Percentiles rank a stretch among this genome's conserved stretches.
phyloP scores from a whole-genome alignment of 2,113 vertebrate genomes.

The Zeus faber region DNA sequence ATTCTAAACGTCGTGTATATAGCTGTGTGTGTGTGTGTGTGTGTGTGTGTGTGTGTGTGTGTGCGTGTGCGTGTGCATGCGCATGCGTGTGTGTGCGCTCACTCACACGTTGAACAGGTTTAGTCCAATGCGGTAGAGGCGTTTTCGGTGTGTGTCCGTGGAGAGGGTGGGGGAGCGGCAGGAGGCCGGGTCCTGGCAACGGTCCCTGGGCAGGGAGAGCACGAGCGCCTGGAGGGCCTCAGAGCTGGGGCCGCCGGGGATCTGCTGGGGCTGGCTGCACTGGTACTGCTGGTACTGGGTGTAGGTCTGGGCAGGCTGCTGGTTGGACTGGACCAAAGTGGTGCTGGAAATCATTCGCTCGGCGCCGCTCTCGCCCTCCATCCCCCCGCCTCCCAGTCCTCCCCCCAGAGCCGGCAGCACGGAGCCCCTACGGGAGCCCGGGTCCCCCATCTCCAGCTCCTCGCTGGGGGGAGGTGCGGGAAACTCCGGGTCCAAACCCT shows the following conservation, averaged over 20 bases:
- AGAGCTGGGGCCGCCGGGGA: conserved; percentile 76
- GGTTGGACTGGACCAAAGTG: conserved; percentile 82
- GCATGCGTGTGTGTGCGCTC: conserved; percentile 7
- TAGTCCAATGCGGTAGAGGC: conserved; percentile 95
- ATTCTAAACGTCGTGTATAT: too few species aligned
- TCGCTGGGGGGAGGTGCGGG: conserved; percentile 74
- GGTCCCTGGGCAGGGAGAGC: conserved; percentile 90
- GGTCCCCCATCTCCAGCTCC: conserved; percentile 65
- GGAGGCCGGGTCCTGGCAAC: conserved; percentile 90
- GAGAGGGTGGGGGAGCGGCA: conserved; percentile 94
- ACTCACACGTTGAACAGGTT: conserved; percentile 99
- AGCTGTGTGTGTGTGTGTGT: too few species aligned
- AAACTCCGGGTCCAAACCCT: conserved; percentile 63
- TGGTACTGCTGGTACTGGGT: conserved; percentile 74
- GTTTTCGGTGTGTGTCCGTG: conserved; percentile 94
- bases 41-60: conserved; percentile 14
- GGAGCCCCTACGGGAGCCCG: conserved; percentile 51
- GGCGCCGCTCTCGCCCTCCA: conserved; percentile 72
- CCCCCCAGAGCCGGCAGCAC: conserved; percentile 45
- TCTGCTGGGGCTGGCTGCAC: conserved; percentile 64
- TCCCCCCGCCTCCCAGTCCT: conserved; percentile 52
- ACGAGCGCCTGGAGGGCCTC: conserved; percentile 93
- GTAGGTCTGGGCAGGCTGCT: conserved; percentile 70
- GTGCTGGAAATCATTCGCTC: conserved; percentile 87
- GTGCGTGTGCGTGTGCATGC: conserved; percentile 5